A percentile compares a stretch with the other conserved stretches of the same genome.
These are phyloP conservation scores for Indri indri DNA, from an alignment of 2,113 vertebrate species.

Conservation along the genomic window DNA sequence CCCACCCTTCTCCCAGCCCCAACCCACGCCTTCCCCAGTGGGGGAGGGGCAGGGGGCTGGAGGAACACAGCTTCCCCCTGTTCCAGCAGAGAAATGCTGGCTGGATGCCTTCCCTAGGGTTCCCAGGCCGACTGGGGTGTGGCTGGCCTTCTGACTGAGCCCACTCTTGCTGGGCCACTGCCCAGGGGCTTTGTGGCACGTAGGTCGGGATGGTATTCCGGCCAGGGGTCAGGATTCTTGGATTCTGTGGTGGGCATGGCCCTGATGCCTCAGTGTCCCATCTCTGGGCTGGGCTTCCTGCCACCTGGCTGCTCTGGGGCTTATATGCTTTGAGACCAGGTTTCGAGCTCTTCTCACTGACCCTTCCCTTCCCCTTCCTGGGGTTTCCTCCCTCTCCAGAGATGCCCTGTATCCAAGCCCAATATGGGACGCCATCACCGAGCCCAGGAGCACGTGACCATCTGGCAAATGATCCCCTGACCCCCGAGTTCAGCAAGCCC, in stretches of 20 bases:
- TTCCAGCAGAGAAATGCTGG: constrained; percentile 63
- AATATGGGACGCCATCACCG: constrained; percentile 87
- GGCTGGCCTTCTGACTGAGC: constrained; percentile 52
- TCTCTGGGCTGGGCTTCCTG: background rate
- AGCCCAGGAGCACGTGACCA: constrained; percentile 86
- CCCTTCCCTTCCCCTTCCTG: background rate
- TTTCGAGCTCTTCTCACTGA: background rate
- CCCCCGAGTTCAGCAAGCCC: constrained; percentile 88
- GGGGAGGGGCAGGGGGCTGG: constrained; percentile 36
- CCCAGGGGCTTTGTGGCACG: background rate
- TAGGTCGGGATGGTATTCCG: background rate
- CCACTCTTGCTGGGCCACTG: constrained; percentile 39
- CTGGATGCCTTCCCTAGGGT: constrained; percentile 41
- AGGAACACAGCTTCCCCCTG: constrained; percentile 66
- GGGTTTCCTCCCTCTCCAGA: constrained; percentile 79
- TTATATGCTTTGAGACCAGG: background rate
- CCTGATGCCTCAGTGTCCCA: background rate
- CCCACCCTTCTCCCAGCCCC: constrained; percentile 37
- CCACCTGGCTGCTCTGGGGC: background rate
- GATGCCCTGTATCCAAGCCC: constrained; percentile 97
- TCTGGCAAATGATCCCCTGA: constrained; percentile 88
- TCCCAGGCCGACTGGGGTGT: constrained; percentile 69
- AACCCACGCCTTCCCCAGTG: background rate
- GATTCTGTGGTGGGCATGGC: background rate
- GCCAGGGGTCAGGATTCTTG: background rate